Conservation (phyloP, 2,113 vertebrate species). For the Athene noctua region DNA sequence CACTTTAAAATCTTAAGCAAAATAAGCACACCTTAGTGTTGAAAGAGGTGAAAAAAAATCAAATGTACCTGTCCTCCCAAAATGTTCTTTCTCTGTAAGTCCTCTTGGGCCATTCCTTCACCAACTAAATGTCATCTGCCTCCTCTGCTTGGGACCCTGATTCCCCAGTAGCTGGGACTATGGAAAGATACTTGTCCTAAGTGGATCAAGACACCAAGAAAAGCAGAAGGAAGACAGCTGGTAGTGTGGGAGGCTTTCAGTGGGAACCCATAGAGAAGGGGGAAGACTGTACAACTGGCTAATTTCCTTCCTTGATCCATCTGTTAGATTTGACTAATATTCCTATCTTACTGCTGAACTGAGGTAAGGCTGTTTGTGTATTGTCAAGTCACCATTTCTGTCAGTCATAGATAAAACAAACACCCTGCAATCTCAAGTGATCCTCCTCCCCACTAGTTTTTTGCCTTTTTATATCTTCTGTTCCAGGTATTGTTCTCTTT, state of each 20-base stretch:
- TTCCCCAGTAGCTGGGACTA: not conserved
- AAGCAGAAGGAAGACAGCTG: not conserved
- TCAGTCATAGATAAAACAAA: not conserved
- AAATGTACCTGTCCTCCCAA: not conserved
- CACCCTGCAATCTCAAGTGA: not conserved
- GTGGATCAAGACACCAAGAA: not conserved
- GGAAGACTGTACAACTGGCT: not conserved
- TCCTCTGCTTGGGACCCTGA: not conserved
- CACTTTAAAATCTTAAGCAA: not conserved
- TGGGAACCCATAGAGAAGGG: not conserved
- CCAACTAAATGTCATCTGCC: not conserved
- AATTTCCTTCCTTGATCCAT: not conserved
- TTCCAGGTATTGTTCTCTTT: not conserved
- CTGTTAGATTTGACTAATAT: not conserved
- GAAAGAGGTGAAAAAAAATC: not conserved
- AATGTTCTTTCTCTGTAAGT: accelerated
- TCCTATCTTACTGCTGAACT: not conserved
- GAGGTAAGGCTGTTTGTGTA: not conserved
- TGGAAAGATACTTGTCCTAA: not conserved
- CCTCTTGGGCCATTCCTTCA: not conserved
- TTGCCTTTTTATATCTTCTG: not conserved
- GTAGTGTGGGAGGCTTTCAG: too few species aligned
- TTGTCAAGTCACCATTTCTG: not conserved
- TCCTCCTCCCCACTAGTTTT: not conserved
- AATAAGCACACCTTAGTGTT: not conserved